Evolutionary conservation across 2,113 vertebrate genomes (phyloP), one percentile per base, ranked within the genome.

Genomic region (Recurvirostra avosetta): DNA sequence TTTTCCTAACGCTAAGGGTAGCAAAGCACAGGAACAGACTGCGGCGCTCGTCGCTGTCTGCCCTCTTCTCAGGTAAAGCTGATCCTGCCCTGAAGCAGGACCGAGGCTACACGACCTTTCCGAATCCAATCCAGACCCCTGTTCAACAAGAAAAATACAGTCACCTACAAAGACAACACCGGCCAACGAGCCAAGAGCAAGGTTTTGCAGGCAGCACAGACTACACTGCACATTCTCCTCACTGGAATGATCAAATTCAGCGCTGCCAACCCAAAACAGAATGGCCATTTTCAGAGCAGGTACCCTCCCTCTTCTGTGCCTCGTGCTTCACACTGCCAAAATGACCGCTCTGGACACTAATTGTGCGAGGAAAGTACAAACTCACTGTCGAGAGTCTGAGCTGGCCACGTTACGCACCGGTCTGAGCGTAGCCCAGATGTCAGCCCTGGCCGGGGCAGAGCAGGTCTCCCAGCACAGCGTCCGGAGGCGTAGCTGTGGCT

Each of bases 171-270:
- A 68, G 6, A 5, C 14, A 43, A 6, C 0, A 0, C n/a, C 15
- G 63, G 63, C 80, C 73, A 36, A 5, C 1, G 4, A 58, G 6
- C n/a, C 14, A 1, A 4, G 11, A 17, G 59, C 12, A 6, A 41
- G n/a, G 5, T 2, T 3, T 1, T 12, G 1, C 43, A 9, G 62
- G 73, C 50, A 90, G 74, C 50, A 36, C 34, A 50, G 82, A 27
- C 30, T 15, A 4, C 59, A 0, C 19, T 0, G 13, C 36, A 6
- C 5, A 0, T 5, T 5, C 61, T 40, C 17, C 80, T 40, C 75
- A 1, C 5, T 38, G 26, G 10, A 66, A 32, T 0, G 12, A 72
- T 3, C 53, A 4, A 61, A 13, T 2, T 1, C 17, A 11, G 82
- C 0, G 2, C 71, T 3, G 5, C 43, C 36, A 63, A 41, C 34